Evolutionary conservation across 2,113 vertebrate genomes (phyloP).

Genomic region (Manacus vitellinus): DNA sequence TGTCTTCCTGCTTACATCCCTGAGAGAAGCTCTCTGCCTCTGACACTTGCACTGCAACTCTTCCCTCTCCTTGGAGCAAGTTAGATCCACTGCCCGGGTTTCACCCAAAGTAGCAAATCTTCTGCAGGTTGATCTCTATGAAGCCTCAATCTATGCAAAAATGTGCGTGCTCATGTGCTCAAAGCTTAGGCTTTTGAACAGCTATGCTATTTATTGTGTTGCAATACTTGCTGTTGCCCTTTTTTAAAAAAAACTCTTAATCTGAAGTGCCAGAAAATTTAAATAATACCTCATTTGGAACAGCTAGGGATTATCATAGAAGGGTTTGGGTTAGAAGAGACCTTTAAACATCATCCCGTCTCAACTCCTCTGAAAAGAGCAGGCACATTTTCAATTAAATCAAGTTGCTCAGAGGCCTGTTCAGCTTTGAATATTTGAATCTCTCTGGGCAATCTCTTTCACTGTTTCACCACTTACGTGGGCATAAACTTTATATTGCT

Average conservation of each 20-base stretch:
- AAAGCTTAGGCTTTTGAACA: neutral
- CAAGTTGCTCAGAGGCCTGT: neutral
- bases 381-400: neutral
- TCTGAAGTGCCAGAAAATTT: neutral
- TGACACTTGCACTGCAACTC: neutral
- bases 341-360: neutral
- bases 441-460: neutral
- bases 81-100: neutral
- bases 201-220: neutral
- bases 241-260: neutral
- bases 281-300: neutral
- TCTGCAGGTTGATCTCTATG: neutral
- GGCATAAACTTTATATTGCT: neutral
- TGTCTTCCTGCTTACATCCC: neutral
- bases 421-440: neutral
- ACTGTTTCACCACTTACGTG: neutral
- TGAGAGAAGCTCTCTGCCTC: neutral
- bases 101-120: neutral
- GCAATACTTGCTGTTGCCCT: neutral
- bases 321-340: neutral
- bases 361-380: neutral
- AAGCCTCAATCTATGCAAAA: neutral
- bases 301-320: neutral
- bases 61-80: neutral
- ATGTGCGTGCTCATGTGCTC: fast-evolving